These are phyloP conservation scores for Drosophila biarmipes DNA, from an alignment of 1,140 invertebrate genomes.

Conservation along the genomic window DNA sequence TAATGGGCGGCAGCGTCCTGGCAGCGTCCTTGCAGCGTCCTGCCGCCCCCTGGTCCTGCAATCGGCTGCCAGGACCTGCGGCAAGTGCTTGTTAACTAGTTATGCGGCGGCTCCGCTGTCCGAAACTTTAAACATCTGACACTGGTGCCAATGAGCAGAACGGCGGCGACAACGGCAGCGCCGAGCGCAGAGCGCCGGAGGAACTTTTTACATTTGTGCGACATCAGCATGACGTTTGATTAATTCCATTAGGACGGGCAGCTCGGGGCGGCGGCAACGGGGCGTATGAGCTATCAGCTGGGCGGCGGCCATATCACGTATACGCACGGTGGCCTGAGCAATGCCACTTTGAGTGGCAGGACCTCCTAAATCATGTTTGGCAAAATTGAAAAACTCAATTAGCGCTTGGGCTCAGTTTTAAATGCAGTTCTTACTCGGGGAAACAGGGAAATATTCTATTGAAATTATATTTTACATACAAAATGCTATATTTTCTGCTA, in stretches of 20 bases:
- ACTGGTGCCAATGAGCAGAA: constrained; percentile 55
- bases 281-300: constrained; percentile 32
- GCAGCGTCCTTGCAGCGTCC: constrained; percentile 3
- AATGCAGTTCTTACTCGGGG: too few relatives aligned
- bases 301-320: constrained; percentile 11
- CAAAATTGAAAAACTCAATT: neutral
- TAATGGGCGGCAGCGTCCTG: constrained; percentile 34
- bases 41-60: neutral
- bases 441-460: too few relatives aligned
- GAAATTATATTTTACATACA: too few relatives aligned
- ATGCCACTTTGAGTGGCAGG: neutral
- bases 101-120: constrained; percentile 41
- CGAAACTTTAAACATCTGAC: constrained; percentile 66
- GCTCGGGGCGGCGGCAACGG: constrained; percentile 4
- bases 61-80: constrained; percentile 12
- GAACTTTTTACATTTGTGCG: constrained; percentile 48
- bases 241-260: constrained; percentile 59
- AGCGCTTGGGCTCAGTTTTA: too few relatives aligned
- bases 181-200: neutral
- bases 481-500: too few relatives aligned
- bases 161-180: constrained; percentile 6
- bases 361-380: too few relatives aligned
- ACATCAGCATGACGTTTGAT: constrained; percentile 70
- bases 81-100: constrained; percentile 62
- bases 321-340: constrained; percentile 12